Evolutionary conservation across 2,113 vertebrate species (phyloP).

Genomic region (Anser brachyrhynchus): DNA sequence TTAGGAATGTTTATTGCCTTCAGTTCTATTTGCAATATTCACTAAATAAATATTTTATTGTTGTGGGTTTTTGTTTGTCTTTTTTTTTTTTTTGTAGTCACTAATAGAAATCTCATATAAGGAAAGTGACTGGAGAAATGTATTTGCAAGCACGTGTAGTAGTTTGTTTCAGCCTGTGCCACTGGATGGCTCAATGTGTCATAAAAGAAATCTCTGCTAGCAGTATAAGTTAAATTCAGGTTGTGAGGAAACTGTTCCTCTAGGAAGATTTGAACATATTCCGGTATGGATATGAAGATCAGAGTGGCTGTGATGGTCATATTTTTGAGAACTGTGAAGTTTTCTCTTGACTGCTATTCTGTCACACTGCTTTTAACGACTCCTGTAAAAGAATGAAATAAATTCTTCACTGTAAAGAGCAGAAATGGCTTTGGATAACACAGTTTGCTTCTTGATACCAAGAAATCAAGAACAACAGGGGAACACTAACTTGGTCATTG

Average conservation of each 20-base stretch:
- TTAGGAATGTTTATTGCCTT: neutral
- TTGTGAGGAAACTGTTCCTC: neutral
- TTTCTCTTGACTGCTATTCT: neutral
- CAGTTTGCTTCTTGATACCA: neutral
- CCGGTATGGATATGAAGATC: neutral
- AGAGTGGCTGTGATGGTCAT: neutral
- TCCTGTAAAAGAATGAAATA: neutral
- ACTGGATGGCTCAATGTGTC: conserved; percentile 63
- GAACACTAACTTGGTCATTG: neutral
- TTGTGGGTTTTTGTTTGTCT: neutral
- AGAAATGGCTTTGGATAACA: neutral
- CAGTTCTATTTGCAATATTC: neutral
- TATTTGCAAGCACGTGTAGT: neutral
- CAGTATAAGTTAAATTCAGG: neutral
- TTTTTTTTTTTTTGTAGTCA: neutral
- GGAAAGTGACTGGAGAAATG: neutral
- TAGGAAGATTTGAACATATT: neutral
- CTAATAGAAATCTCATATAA: neutral
- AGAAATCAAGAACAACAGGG: neutral
- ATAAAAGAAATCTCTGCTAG: conserved; percentile 28
- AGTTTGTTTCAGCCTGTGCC: conserved; percentile 50
- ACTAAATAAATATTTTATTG: neutral
- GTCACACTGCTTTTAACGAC: neutral
- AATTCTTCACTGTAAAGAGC: neutral
- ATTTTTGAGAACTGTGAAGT: neutral